Evolutionary conservation across 2,797 vertebrate species (phyloP).

Genomic region (Aselliscus stoliczkanus): DNA sequence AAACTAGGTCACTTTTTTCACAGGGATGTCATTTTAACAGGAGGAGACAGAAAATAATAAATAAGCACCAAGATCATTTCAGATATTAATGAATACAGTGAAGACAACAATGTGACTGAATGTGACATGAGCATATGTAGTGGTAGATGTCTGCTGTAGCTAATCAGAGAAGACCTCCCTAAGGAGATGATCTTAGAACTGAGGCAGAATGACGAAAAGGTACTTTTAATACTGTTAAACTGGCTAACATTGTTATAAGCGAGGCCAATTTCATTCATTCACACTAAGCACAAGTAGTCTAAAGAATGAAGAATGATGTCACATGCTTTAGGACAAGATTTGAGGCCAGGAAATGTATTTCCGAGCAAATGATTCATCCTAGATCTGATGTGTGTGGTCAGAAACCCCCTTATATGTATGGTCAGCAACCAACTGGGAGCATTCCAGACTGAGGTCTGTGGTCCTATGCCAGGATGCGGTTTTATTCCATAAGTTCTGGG

Average conservation of each 20-base stretch:
- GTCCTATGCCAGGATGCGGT: neutral
- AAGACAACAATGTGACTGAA: neutral
- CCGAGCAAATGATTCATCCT: neutral
- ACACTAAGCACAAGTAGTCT: neutral
- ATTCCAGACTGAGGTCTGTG: neutral
- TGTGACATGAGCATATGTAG: neutral
- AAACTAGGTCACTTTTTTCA: neutral
- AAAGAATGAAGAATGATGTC: neutral
- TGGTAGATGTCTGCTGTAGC: neutral
- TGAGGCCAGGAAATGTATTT: conserved; percentile 11
- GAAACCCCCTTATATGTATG: neutral
- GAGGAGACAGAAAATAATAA: neutral
- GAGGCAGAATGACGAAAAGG: neutral
- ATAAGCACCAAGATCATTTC: neutral
- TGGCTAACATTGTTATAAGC: neutral
- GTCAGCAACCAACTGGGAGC: neutral
- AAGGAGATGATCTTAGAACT: neutral
- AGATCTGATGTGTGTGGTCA: neutral
- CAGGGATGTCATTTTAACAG: neutral
- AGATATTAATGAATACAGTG: neutral
- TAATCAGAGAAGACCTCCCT: neutral
- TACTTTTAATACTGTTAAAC: neutral
- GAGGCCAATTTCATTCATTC: neutral
- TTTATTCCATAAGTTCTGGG: neutral
- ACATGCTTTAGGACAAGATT: neutral